Evolutionary conservation across 2,797 vertebrate species (phyloP).

Genomic region (Cebuella pygmaea): DNA sequence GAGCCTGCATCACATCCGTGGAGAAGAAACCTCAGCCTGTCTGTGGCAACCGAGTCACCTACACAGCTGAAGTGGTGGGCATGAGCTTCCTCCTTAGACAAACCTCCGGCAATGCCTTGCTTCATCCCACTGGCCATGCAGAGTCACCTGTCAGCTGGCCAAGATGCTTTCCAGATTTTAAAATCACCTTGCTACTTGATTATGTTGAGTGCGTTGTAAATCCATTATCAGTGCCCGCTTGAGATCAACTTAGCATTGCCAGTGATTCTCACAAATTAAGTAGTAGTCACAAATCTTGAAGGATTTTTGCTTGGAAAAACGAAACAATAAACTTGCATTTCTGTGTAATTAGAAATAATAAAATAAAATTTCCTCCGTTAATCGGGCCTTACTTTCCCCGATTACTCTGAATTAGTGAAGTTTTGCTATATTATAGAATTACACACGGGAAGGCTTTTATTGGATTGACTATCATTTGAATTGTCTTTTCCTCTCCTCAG

Average conservation of each 20-base stretch:
- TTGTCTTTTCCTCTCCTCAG: neutral
- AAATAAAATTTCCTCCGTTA: neutral
- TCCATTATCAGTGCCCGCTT: neutral
- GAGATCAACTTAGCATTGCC: neutral
- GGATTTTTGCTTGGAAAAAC: neutral
- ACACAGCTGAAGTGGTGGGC: neutral
- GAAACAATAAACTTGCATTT: neutral
- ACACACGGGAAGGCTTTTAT: neutral
- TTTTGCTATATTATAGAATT: neutral
- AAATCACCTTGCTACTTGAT: neutral
- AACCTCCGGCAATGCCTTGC: no score
- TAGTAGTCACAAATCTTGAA: neutral
- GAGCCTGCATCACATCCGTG: neutral
- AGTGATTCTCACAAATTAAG: neutral
- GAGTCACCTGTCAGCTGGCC: no score
- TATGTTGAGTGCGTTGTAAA: neutral
- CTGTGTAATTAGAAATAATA: neutral
- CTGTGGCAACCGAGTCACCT: neutral
- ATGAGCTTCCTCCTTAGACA: neutral
- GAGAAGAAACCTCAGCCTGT: neutral
- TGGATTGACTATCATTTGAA: neutral
- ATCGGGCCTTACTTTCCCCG: neutral
- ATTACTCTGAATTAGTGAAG: neutral
- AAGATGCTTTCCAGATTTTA: neutral
- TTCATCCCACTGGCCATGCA: rapidly evolving